These are phyloP conservation scores for Apostichopus japonicus DNA, from an alignment of 35 echinoderm and acorn worm genomes.

Conservation along the genomic window DNA sequence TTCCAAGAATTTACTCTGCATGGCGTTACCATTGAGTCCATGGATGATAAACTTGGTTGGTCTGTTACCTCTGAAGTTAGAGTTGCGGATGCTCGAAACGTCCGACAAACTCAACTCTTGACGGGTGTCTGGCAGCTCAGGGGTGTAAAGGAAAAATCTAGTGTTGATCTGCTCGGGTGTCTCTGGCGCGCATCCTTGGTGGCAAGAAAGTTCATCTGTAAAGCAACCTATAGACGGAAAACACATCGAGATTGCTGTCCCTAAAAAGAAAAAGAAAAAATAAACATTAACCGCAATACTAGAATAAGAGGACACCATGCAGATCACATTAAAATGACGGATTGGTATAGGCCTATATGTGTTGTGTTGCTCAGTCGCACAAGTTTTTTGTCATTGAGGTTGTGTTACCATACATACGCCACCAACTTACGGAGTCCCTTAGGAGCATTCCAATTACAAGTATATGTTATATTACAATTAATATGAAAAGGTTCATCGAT, in stretches of 20 bases:
- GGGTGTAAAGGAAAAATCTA: constrained; percentile 37
- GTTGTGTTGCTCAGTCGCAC: too few relatives aligned
- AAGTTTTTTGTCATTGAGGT: too few relatives aligned
- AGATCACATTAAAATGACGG: too few relatives aligned
- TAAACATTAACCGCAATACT: not conserved
- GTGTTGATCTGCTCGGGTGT: constrained; percentile 18
- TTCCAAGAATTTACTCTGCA: not conserved
- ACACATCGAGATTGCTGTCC: not conserved
- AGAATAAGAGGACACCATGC: too few relatives aligned
- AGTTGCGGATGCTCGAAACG: constrained; percentile 3
- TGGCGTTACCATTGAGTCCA: constrained; percentile 6
- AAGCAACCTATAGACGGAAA: not conserved
- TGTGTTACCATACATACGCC: too few relatives aligned
- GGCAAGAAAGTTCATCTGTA: not conserved
- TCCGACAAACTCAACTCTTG: not conserved
- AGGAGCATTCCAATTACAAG: too few relatives aligned
- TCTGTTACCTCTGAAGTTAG: constrained; percentile 12
- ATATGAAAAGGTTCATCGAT: too few relatives aligned
- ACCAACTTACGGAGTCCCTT: too few relatives aligned
- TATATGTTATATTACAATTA: too few relatives aligned
- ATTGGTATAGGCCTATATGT: too few relatives aligned
- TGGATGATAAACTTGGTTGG: constrained; percentile 35
- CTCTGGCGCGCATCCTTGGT: not conserved
- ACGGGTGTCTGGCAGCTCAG: not conserved
- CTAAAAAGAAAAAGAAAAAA: not conserved